Conservation (phyloP, 2,888 invertebrate species). For the Acleris literana region DNA sequence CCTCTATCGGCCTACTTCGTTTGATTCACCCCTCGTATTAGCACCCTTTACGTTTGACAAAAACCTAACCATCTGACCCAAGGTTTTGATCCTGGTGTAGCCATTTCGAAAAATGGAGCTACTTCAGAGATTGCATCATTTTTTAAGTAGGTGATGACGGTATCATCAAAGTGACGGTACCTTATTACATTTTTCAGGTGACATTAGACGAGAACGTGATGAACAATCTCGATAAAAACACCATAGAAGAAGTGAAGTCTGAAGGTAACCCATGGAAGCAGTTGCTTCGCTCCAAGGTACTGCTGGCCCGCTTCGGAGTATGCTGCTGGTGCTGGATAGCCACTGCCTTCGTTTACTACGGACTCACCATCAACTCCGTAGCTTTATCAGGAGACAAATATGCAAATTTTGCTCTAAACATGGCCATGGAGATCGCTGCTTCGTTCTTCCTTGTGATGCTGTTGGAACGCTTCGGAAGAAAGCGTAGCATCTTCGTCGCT, state of each 20-base stretch:
- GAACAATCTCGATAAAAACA: constrained; percentile 48
- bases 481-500: constrained; percentile 63
- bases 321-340: constrained; percentile 87
- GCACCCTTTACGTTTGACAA: too few species aligned
- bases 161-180: too few species aligned
- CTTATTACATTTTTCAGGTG: constrained; percentile 46
- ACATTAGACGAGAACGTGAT: constrained; percentile 59
- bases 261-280: constrained; percentile 56
- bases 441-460: constrained; percentile 75
- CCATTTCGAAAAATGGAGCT: too few species aligned
- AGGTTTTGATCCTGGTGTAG: too few species aligned
- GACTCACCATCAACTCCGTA: constrained; percentile 90
- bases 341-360: constrained; percentile 90
- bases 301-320: constrained; percentile 58
- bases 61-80: too few species aligned
- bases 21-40: too few species aligned
- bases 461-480: constrained; percentile 70
- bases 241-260: constrained; percentile 32
- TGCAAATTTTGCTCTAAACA: constrained; percentile 86
- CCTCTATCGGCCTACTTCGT: too few species aligned
- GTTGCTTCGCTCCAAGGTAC: constrained; percentile 58
- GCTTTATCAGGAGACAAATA: constrained; percentile 88
- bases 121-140: too few species aligned
- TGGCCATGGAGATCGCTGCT: constrained; percentile 77
- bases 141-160: too few species aligned